Evolutionary conservation across 2,888 invertebrate genomes (phyloP), one percentile per base, ranked within the genome.

Genomic region (Caenorhabditis auriculariae): DNA sequence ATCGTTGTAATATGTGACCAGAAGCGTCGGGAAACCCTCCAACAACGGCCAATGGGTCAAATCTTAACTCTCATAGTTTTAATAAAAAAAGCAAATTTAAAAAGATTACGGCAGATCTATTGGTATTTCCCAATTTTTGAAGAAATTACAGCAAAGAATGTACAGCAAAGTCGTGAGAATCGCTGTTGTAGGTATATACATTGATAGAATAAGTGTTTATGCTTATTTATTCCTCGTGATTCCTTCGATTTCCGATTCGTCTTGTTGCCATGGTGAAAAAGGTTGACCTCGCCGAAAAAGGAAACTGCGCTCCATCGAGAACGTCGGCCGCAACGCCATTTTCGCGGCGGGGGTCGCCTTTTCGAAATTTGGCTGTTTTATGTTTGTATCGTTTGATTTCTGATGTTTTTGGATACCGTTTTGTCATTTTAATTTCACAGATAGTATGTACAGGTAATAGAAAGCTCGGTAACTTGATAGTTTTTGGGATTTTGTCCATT

Each of bases 1-100:
- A 24, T 51, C 47, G 5, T 54, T 51, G 23, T 49, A 62, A n/a
- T 42, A 52, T 6, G 54, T 43, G 5, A 55, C 52, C 4, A 58
- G 51, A 7, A 62, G 26, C 21, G 54, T 58, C n/a, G 62, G 51
- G 52, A 52, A 62, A 4, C 62, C n/a, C 62, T 5, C 54, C 57
- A 3, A 51, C 47, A 2, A 62, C 41, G 27, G 38, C 27, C 12
- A 62, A 54, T 28, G 52, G 58, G 39, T 62, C 51, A 21, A 62
- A 54, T 4, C 50, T 58, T 19, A 17, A 51, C 7, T 2, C 23
- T 24, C 19, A 1, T 3, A 24, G n/a, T 17, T 35, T 9, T 49
- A 12, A 5, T 27, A 28, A 9, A 26, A 21, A 4, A 21, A n/a
- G 4, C 17, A n/a, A 12, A 9, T 41, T 9, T 5, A 17, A 5